Conservation (phyloP, 1,140 invertebrate genomes). For the Tachypleus tridentatus region DNA sequence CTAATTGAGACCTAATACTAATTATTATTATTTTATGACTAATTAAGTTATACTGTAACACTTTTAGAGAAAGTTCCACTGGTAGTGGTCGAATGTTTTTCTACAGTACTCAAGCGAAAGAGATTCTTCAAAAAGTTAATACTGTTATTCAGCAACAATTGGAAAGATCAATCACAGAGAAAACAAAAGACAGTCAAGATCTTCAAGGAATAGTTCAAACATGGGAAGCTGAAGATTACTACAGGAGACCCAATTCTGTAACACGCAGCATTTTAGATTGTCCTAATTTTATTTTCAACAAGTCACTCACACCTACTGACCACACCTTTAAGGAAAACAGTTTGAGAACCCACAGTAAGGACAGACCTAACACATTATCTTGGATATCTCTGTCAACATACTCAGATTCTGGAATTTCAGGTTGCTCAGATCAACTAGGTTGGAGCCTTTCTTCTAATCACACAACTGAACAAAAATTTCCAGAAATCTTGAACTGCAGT, state of each 20-base stretch:
- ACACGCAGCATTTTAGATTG: slow-evolving; percentile 14
- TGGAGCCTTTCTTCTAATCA: no score
- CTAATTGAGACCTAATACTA: neutral
- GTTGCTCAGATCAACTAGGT: no score
- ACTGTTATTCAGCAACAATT: slow-evolving; percentile 9
- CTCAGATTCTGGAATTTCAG: no score
- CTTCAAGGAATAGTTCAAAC: neutral
- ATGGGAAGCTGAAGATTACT: slow-evolving; percentile 9
- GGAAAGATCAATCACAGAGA: slow-evolving; percentile 10
- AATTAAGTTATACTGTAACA: neutral
- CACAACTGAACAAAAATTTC: no score
- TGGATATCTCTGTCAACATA: no score
- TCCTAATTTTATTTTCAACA: slow-evolving; percentile 18
- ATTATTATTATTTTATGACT: neutral
- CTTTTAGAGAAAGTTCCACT: slow-evolving; percentile 20
- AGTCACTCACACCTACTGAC: neutral
- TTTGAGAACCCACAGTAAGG: no score
- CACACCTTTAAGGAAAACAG: no score
- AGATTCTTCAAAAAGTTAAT: slow-evolving; percentile 4
- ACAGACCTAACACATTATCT: no score
- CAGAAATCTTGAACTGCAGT: no score
- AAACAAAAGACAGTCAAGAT: neutral
- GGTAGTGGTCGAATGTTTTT: slow-evolving; percentile 14
- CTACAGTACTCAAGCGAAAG: slow-evolving; percentile 12
- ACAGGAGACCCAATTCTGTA: slow-evolving; percentile 1